Percentiles rank a stretch among this genome's conserved stretches.
Evolutionary conservation across 2,797 vertebrate species (phyloP).

Genomic region (Lates japonicus): DNA sequence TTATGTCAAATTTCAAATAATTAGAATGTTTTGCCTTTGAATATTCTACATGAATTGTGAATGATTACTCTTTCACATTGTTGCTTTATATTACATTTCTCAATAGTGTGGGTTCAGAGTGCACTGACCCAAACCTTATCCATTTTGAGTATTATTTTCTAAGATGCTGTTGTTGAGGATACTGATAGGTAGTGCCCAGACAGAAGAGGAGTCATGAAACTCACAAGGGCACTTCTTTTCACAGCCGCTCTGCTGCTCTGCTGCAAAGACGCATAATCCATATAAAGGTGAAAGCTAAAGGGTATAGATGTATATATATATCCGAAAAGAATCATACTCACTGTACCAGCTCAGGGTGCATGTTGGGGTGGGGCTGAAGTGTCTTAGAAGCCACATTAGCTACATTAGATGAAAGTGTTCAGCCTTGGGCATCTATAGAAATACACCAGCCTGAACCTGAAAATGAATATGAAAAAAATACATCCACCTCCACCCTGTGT

Average conservation of each 20-base stretch:
- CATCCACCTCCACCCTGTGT: slow-evolving; percentile 3
- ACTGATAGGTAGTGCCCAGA: neutral
- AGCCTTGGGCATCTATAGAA: slow-evolving; percentile 40
- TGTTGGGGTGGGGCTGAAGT: slow-evolving; percentile 24
- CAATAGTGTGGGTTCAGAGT: slow-evolving; percentile 23
- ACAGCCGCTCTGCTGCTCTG: slow-evolving; percentile 12
- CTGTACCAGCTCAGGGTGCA: slow-evolving; percentile 40
- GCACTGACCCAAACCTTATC: slow-evolving; percentile 45
- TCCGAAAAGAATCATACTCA: slow-evolving; percentile 52
- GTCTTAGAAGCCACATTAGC: slow-evolving; percentile 40
- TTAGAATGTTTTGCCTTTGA: slow-evolving; percentile 21
- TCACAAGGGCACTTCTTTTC: slow-evolving; percentile 66
- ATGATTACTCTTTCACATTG: slow-evolving; percentile 6
- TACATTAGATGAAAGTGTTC: slow-evolving; percentile 62
- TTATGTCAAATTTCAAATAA: slow-evolving; percentile 9
- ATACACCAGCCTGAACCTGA: slow-evolving; percentile 55
- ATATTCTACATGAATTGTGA: slow-evolving; percentile 15
- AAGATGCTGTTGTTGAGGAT: slow-evolving; percentile 25
- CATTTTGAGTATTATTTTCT: slow-evolving; percentile 15
- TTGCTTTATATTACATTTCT: slow-evolving; percentile 37
- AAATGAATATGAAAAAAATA: neutral
- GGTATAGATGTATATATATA: slow-evolving; percentile 2
- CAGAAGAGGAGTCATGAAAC: slow-evolving; percentile 33
- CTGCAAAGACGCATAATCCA: slow-evolving; percentile 31
- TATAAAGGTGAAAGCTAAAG: slow-evolving; percentile 57